Evolutionary conservation across 30 jellyfish, hydroid and myxozoan species (phyloP).

Genomic region (Euphysa ruthae): DNA sequence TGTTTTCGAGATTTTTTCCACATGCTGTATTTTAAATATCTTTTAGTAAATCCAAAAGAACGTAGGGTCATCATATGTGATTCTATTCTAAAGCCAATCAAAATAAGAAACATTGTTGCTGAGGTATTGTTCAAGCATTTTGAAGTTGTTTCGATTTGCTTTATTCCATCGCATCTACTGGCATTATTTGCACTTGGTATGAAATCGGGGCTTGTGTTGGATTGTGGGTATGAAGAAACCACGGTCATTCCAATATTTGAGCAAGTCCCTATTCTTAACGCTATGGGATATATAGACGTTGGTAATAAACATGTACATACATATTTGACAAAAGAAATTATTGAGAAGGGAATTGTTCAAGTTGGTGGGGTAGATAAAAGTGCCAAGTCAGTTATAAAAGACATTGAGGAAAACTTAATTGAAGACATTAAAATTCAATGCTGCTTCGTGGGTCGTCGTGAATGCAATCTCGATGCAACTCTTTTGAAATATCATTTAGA

Average conservation of each 20-base stretch:
- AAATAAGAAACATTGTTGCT: constrained; percentile 53
- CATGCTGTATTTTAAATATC: constrained; percentile 55
- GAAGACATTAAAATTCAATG: constrained; percentile 72
- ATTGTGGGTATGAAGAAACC: constrained; percentile 84
- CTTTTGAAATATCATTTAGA: constrained; percentile 44
- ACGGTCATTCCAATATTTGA: constrained; percentile 75
- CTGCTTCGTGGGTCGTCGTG: constrained; percentile 71
- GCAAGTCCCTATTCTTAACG: constrained; percentile 73
- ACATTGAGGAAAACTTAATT: constrained; percentile 26
- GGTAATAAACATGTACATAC: constrained; percentile 57
- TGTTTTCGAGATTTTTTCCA: constrained; percentile 60
- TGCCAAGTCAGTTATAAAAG: constrained; percentile 20
- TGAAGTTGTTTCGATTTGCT: constrained; percentile 69
- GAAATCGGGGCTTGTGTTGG: constrained; percentile 75
- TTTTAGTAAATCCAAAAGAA: constrained; percentile 88
- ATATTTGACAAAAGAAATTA: constrained; percentile 29
- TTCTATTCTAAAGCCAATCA: constrained; percentile 61
- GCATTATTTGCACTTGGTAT: constrained; percentile 86
- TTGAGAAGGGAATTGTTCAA: constrained; percentile 14
- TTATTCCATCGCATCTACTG: constrained; percentile 71
- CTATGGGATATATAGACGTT: constrained; percentile 52
- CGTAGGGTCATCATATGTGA: constrained; percentile 83
- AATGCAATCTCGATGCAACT: constrained; percentile 33
- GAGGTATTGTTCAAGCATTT: constrained; percentile 55
- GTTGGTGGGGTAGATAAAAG: constrained; percentile 16